Percentiles rank a stretch among this genome's conserved stretches.
Conservation (phyloP, 2,113 vertebrate species). For the Zapus hudsonius region DNA sequence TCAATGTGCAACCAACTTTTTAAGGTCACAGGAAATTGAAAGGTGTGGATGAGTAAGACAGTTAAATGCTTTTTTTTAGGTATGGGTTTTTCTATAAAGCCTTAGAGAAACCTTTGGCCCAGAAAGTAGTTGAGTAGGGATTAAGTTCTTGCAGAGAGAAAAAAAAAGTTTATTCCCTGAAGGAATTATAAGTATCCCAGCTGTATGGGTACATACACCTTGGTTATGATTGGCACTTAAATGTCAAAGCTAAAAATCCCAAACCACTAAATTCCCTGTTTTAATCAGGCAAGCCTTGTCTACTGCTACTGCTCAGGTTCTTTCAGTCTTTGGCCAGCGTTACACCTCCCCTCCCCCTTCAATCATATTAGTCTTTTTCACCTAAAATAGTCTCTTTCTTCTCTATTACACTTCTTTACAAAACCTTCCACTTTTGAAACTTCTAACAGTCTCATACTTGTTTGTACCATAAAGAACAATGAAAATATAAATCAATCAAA, state of each 20-base stretch:
- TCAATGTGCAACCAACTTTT: constrained; percentile 59
- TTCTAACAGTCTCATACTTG: background rate
- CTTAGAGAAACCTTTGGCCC: constrained; percentile 70
- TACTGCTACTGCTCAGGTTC: background rate
- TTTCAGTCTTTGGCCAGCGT: background rate
- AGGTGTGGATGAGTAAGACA: constrained; percentile 35
- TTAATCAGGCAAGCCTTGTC: constrained; percentile 48
- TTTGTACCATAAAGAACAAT: background rate
- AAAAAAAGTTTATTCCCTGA: constrained; percentile 62
- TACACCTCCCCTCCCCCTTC: background rate
- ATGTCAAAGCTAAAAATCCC: constrained; percentile 71
- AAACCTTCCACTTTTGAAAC: background rate
- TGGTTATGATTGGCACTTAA: constrained; percentile 68
- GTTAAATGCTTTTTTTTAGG: constrained; percentile 47
- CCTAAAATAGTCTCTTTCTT: background rate
- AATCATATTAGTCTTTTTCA: background rate
- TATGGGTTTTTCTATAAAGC: constrained; percentile 71
- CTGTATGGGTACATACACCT: constrained; percentile 51
- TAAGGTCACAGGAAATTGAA: constrained; percentile 67
- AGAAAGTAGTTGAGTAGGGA: constrained; percentile 72
- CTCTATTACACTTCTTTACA: background rate
- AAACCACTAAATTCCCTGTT: constrained; percentile 58
- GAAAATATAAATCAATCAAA: background rate
- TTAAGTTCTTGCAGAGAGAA: constrained; percentile 63
- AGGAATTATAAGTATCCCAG: constrained; percentile 66